Evolutionary conservation across 2,888 invertebrate species (phyloP).

Genomic region (Palloptera scutellata): DNA sequence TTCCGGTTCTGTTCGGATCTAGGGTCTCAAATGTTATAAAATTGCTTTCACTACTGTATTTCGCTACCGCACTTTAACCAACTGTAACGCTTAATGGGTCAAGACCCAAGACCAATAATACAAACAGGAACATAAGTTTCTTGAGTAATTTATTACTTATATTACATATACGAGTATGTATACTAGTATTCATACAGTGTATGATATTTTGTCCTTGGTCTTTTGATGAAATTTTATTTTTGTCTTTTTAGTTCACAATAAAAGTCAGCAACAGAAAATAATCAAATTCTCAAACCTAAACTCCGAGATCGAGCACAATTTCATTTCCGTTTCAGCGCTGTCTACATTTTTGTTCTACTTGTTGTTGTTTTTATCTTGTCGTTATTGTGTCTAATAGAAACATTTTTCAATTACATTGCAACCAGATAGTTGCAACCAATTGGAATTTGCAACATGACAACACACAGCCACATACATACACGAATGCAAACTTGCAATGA

Average conservation of each 20-base stretch:
- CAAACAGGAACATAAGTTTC: no score
- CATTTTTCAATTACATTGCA: conserved; percentile 15
- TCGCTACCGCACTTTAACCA: no score
- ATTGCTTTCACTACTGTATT: no score
- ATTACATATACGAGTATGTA: no score
- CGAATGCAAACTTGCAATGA: conserved; percentile 39
- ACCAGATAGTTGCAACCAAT: conserved; percentile 37
- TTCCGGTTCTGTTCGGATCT: no score
- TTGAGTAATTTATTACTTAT: no score
- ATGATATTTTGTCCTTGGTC: no score
- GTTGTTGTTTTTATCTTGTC: background rate
- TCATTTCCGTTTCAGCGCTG: background rate
- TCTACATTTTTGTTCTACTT: background rate
- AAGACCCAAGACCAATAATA: no score
- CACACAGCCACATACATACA: background rate
- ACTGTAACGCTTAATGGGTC: no score
- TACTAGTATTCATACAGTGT: no score
- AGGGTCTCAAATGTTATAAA: no score
- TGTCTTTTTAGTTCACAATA: background rate
- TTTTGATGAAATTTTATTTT: no score
- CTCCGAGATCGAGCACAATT: background rate
- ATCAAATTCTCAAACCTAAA: conserved; percentile 11
- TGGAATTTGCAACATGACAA: conserved; percentile 41
- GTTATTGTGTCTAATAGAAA: conserved; percentile 12
- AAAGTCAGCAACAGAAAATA: background rate